phyloP scores from a whole-genome alignment of 2,888 invertebrate genomes.

The Drymonia ruficornis region DNA sequence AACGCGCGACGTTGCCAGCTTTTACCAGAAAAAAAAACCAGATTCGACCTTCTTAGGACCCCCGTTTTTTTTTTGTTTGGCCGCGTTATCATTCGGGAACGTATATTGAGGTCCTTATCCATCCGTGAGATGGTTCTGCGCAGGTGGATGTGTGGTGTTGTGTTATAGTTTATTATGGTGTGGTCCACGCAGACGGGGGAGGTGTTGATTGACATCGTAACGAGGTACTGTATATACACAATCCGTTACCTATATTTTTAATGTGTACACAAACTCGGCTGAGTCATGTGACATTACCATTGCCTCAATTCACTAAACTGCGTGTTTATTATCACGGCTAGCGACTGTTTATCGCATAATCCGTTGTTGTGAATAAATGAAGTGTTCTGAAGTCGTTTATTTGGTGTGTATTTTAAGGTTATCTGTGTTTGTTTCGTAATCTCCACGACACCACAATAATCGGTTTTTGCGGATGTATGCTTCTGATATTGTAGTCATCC shows the following conservation, averaged over 20 bases:
- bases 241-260: constrained; percentile 37
- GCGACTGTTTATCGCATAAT: constrained; percentile 32
- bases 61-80: constrained; percentile 81
- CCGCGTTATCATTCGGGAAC: constrained; percentile 82
- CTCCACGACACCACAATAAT: constrained; percentile 13
- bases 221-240: constrained; percentile 65
- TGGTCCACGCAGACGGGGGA: constrained; percentile 80
- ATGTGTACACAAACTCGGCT: constrained; percentile 40
- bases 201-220: constrained; percentile 79
- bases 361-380: constrained; percentile 37
- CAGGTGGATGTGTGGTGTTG: constrained; percentile 76
- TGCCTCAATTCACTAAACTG: constrained; percentile 41
- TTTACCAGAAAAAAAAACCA: constrained; percentile 79
- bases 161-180: constrained; percentile 78
- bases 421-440: constrained; percentile 33
- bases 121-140: constrained; percentile 72
- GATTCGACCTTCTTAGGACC: constrained; percentile 84
- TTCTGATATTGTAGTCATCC: constrained; percentile 21
- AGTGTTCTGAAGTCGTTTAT: constrained; percentile 30
- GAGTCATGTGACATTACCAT: constrained; percentile 51
- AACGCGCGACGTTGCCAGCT: constrained; percentile 82
- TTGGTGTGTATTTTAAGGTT: constrained; percentile 33
- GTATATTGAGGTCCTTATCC: constrained; percentile 76
- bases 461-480: constrained; percentile 17
- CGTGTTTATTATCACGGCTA: constrained; percentile 42